Evolutionary conservation across 2,888 invertebrate genomes (phyloP).

Genomic region (Lasioglossum zephyrum): DNA sequence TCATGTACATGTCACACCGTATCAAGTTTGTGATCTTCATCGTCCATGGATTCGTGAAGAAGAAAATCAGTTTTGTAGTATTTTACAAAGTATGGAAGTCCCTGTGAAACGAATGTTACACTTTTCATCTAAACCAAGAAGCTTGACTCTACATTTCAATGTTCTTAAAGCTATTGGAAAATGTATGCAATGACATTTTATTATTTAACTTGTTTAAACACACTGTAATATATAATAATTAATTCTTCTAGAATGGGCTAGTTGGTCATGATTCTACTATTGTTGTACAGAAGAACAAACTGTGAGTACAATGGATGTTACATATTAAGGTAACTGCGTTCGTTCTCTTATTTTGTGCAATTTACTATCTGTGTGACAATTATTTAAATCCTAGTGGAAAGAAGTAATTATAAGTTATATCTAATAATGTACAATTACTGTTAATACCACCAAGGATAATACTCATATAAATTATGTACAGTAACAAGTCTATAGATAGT

Average conservation of each 20-base stretch:
- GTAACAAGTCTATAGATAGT: background rate
- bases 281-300: background rate
- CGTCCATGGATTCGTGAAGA: slow-evolving; percentile 94
- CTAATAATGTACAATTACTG: background rate
- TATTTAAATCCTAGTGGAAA: background rate
- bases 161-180: slow-evolving; percentile 87
- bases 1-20: slow-evolving; percentile 94
- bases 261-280: background rate
- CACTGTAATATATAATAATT: background rate
- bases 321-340: background rate
- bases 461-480: background rate
- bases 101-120: slow-evolving; percentile 88
- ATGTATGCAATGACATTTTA: slow-evolving; percentile 66
- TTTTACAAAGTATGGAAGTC: slow-evolving; percentile 88
- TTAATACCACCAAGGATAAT: background rate
- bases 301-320: background rate
- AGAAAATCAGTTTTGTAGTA: slow-evolving; percentile 90
- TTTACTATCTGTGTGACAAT: background rate
- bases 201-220: slow-evolving; percentile 15
- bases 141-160: slow-evolving; percentile 92
- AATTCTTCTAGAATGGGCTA: background rate
- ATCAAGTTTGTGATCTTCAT: slow-evolving; percentile 92
- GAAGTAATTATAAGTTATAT: background rate
- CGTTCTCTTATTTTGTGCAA: background rate
- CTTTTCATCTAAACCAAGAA: slow-evolving; percentile 86